These are phyloP conservation scores for Enteromius treurensis DNA, from an alignment of 2,797 vertebrate species.

Conservation along the genomic window DNA sequence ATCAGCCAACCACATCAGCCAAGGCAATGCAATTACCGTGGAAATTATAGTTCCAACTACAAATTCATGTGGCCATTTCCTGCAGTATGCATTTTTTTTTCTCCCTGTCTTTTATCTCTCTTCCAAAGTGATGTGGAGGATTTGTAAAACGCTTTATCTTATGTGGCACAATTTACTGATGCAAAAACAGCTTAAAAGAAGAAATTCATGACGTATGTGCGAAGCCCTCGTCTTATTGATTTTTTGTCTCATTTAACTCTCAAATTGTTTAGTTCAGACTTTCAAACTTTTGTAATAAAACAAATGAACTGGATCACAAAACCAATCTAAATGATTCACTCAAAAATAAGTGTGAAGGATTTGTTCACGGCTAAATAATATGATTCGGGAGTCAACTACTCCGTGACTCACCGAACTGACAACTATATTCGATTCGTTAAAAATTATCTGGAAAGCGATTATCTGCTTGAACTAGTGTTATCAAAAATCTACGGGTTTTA, in stretches of 20 bases:
- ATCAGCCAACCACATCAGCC: conserved; percentile 40
- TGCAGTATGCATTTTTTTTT: neutral
- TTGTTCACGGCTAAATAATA: neutral
- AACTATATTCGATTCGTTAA: neutral
- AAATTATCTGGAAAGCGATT: neutral
- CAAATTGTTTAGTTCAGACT: neutral
- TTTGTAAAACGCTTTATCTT: neutral
- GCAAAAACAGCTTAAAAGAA: neutral
- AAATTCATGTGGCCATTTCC: neutral
- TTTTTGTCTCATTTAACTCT: neutral
- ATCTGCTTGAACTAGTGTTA: neutral
- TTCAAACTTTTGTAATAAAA: neutral
- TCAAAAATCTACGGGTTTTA: neutral
- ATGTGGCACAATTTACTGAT: conserved; percentile 9
- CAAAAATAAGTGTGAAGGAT: neutral
- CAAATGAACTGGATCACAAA: neutral
- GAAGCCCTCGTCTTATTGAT: neutral
- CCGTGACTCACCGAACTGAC: neutral
- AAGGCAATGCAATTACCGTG: conserved; percentile 27
- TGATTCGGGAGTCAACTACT: neutral
- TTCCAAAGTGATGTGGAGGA: neutral
- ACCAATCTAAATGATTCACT: neutral
- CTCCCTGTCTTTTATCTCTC: neutral
- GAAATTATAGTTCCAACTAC: conserved; percentile 31
- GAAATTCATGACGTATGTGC: neutral